Base-by-base conservation (phyloP, 2,797 vertebrate genomes). In the Morelia viridis region DNA sequence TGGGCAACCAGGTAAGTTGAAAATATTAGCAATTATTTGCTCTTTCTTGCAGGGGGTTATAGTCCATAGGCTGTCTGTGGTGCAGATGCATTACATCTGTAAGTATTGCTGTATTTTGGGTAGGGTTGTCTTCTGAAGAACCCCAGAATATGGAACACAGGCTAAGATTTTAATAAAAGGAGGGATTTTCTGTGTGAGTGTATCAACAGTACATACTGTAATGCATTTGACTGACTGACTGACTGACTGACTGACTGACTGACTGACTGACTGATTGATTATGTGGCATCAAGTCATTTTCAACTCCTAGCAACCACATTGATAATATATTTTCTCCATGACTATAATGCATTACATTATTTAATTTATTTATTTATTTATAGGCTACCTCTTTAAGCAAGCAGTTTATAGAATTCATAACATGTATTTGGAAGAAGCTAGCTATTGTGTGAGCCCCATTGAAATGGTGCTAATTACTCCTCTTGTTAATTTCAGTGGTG, bases 1-100 rank as follows among this genome's bases (percentile, higher is more conserved):
- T 88, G 5, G 64, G 95, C 6, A 26, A 91, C 65, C 83, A 50
- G 87, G 97, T 97, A 92, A 96, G 96, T 91, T 28, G 87, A n/a
- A 41, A 31, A 58, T 26, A 4, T 1, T 0, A 15, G 0, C 26
- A 86, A 71, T 83, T 7, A 0, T 76, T 76, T 76, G 71, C 17
- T 76, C 35, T 41, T 76, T 76, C 35, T 22, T 10, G 35, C 17
- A 22, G 2, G 3, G n/a, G n/a, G 19, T 10, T 76, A 41, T 10
- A 19, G 19, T 41, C 41, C 17, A 10, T 41, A 41, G 35, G 35
- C 31, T 22, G 17, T 22, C 41, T 2, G 4, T 76, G 68, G 19
- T 41, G 68, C 68, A 76, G 31, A 35, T 35, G 68, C 35, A 41
- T 71, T 35, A 71, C 2, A 35, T 13, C 8, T 35, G 31, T 76